These are phyloP conservation scores for Drosophila punjabiensis DNA, from an alignment of 1,140 invertebrate genomes.

Conservation along the genomic window DNA sequence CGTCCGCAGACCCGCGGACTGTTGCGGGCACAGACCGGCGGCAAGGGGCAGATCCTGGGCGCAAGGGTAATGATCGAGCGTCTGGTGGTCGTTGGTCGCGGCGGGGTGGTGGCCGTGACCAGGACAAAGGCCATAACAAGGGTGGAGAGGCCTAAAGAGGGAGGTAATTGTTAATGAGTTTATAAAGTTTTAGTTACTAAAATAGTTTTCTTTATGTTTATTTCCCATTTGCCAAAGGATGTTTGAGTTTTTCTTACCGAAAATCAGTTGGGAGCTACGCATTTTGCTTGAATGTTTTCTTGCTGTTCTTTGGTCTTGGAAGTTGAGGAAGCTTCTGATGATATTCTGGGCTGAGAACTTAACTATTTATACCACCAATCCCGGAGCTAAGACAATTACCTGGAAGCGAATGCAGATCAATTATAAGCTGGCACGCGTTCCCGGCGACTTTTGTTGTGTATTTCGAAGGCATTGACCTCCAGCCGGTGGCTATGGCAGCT, in stretches of 20 bases:
- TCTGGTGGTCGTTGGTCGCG: neutral
- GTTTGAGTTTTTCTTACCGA: neutral
- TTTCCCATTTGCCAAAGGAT: neutral
- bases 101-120: conserved; percentile 1
- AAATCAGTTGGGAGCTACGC: conserved; percentile 17
- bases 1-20: conserved; percentile 63
- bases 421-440: conserved; percentile 9
- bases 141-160: neutral
- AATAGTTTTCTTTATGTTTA: neutral
- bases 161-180: too few species aligned
- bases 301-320: too few species aligned
- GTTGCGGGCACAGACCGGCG: conserved; percentile 34
- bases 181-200: too few species aligned
- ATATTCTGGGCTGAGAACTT: neutral
- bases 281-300: conserved; percentile 6
- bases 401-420: conserved; percentile 21
- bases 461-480: conserved; percentile 12
- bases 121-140: neutral
- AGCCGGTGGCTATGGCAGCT: neutral
- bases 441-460: conserved; percentile 5
- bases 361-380: conserved; percentile 31
- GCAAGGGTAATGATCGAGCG: neutral
- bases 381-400: neutral
- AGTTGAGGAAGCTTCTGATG: conserved; percentile 23
- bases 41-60: conserved; percentile 26